Evolutionary conservation across 1,140 invertebrate species (phyloP).

Genomic region (Caenorhabditis elegans): DNA sequence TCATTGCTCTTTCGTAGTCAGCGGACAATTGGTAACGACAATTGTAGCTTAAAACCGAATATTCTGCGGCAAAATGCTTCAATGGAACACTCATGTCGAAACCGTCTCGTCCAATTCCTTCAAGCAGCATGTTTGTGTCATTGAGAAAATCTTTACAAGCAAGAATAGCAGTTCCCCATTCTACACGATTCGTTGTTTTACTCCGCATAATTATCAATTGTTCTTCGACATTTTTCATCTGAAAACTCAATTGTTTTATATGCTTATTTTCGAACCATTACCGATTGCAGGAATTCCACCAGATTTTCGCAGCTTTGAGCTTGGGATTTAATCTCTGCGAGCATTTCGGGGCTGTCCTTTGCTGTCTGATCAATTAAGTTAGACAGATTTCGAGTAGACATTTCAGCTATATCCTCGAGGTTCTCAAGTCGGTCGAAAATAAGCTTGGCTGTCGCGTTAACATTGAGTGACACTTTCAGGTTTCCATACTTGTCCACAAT

Average conservation of each 20-base stretch:
- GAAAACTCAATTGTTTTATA: not conserved
- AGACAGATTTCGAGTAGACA: not conserved
- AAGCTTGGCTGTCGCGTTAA: not conserved
- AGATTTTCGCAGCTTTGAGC: not conserved
- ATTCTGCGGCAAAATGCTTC: not conserved
- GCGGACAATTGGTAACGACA: not conserved
- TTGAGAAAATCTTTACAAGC: not conserved
- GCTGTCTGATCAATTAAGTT: not conserved
- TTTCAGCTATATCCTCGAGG: not conserved
- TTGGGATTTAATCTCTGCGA: not conserved
- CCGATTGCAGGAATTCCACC: not conserved
- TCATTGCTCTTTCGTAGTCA: not conserved
- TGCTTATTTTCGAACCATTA: not conserved
- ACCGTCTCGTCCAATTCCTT: not conserved
- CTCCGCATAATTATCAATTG: not conserved
- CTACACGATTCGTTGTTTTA: not conserved
- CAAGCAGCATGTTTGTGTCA: not conserved
- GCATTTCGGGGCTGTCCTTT: conserved; percentile 4
- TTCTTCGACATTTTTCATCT: conserved; percentile 17
- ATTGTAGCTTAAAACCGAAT: not conserved
- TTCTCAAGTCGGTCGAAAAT: conserved; percentile 14
- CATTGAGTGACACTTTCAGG: not conserved
- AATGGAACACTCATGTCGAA: conserved; percentile 10
- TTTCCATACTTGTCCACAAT: conserved; percentile 12
- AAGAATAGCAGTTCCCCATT: conserved; percentile 5